Base-by-base conservation (phyloP, 2,797 vertebrate genomes). In the Manis crassicaudata region DNA sequence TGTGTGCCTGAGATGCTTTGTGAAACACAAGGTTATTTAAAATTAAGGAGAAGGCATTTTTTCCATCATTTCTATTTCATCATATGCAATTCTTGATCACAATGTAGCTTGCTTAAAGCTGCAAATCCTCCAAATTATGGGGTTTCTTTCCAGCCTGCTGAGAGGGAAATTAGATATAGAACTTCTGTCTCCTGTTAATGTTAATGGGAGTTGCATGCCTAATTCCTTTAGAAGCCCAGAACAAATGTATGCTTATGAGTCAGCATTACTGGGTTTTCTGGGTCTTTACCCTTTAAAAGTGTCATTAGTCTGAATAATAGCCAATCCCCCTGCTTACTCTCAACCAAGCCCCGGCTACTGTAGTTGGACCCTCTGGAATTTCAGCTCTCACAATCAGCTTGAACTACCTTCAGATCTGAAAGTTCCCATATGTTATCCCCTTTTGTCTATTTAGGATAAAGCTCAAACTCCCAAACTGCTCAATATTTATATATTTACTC, bases 51-150 rank as follows among this genome's bases (percentile, higher is more conserved):
- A 97, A 97, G 46, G 60, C 40, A 52, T 96, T 98, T 98, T 92
- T 29, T 4, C 73, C 32, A 89, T 96, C 83, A 68, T 95, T 97
- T 97, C 75, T 62, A 82, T 95, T 98, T 97, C 96, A 97, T 98
- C 90, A 40, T 50, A 40, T 97, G 50, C 80, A 95, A 94, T 97
- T 98, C 85, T 97, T 80, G 80, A 93, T 96, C 85, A 89, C 67
- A 86, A 86, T 65, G 40, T 10, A 98, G 72, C 90, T 89, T 85
- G 81, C 93, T 94, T 97, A 93, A 97, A 96, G 84, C 95, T 79
- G 58, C 70, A 98, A 98, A 98, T 96, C 77, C 94, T 91, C 77
- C 90, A 97, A 98, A 98, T 98, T 97, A 95, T 76, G 96, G 97
- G 90, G 58, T 97, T 96, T 25, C 80, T 94, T 96, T 96, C 77